phyloP scores from a whole-genome alignment of 2,888 invertebrate species.

The Tanypteryx hageni region DNA sequence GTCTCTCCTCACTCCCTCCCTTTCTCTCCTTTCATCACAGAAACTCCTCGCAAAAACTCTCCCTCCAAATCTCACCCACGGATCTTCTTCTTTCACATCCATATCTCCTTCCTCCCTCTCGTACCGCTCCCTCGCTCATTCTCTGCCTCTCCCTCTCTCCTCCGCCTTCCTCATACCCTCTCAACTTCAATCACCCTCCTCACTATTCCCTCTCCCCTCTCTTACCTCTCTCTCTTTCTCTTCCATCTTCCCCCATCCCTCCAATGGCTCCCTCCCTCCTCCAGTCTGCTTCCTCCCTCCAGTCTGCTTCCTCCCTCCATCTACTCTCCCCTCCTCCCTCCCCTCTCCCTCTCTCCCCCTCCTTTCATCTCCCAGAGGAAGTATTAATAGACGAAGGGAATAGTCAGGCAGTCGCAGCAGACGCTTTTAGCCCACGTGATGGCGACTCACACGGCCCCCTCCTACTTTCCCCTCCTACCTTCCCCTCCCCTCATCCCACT shows the following conservation, averaged over 20 bases:
- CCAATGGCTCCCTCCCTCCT: not conserved
- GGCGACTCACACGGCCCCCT: slow-evolving; percentile 36
- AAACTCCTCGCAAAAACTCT: not conserved
- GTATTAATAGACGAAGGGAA: slow-evolving; percentile 51
- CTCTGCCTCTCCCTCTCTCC: no score
- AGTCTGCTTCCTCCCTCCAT: not conserved
- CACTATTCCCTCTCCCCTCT: no score
- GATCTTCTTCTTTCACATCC: not conserved
- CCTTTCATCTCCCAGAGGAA: slow-evolving; percentile 49
- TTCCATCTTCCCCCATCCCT: not conserved
- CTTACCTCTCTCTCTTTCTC: not conserved
- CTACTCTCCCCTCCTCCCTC: not conserved
- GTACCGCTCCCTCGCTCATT: not conserved
- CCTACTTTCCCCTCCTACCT: not conserved
- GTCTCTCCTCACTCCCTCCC: not conserved
- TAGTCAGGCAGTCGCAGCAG: slow-evolving; percentile 48
- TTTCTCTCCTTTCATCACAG: not conserved
- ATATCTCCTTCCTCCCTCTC: not conserved
- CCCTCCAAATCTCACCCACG: not conserved
- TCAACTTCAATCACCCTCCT: no score
- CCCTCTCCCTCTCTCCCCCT: not conserved
- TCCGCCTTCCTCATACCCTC: no score
- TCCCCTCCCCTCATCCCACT: not conserved
- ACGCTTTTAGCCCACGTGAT: slow-evolving; percentile 57
- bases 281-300: not conserved